Base-by-base conservation (phyloP, 1,140 invertebrate species). In the Bombus haemorrhoidalis region DNA sequence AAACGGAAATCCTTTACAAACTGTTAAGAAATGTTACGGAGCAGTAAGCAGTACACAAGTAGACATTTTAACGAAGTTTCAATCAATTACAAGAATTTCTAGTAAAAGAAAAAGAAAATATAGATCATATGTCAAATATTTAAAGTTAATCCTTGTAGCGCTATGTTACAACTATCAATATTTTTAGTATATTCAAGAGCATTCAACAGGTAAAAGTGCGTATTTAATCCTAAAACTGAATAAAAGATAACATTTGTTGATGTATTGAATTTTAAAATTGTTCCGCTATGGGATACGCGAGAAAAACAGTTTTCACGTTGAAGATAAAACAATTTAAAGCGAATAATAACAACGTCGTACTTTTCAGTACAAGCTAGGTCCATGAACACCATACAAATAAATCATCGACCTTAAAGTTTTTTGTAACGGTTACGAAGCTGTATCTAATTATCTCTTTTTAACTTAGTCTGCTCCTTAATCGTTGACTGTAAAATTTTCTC, bases 11-110 rank as follows among this genome's bases (percentile, higher is more conserved):
- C 28, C 28, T 62, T 62, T 62, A 13, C 4, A n/a, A n/a, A 62
- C 10, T 62, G 10, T 0, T 12, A n/a, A n/a, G 59, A 62, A n/a
- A 62, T n/a, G 28, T n/a, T 13, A n/a, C 10, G 12, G 13, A 62
- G 28, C 1, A 62, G 2, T 12, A 59, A n/a, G 0, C 5, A 13
- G 28, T 5, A 62, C 12, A 0, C 3, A 12, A 12, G 10, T n/a
- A n/a, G 47, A 1, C 3, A 12, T 62, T 12, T 28, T 62, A 28
- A 62, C 0, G 4, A 28, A 28, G 12, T n/a, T n/a, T 62, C 59
- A 5, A 62, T 28, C 18, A 8, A 53, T n/a, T 62, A 62, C 0
- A n/a, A 5, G 28, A 62, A 62, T 12, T 62, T 28, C 3, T 28
- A 62, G 1, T n/a, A n/a, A n/a, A n/a, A n/a, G n/a, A n/a, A n/a